Evolutionary conservation across 2,888 invertebrate species (phyloP), one percentile per base, ranked within the genome.

Genomic region (Leptinotarsa juncta): DNA sequence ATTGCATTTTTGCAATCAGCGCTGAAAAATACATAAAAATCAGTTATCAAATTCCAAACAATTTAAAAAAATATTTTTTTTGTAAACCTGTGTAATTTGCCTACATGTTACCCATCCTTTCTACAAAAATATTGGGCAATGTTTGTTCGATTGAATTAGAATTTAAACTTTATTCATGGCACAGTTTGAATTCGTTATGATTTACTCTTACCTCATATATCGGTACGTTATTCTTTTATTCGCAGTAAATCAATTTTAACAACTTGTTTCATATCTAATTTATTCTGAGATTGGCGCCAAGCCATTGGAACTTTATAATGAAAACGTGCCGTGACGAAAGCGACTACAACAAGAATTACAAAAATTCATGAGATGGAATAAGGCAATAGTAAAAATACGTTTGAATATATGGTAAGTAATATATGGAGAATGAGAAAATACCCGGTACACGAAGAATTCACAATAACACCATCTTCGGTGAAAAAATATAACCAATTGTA

Each of bases 231-330:
- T 68, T 68, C 20, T 55, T 68, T 23, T 15, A 68, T 68, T 55
- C 14, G 4, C n/a, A 55, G 51, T 69, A 69, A 69, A 57, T 57
- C 57, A 60, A 69, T 48, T 23, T 32, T 53, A 69, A 57, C 4
- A n/a, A 42, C 53, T 69, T 57, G 69, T 69, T 69, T 69, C 20
- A 42, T 57, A 60, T 69, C 57, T 69, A 49, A 69, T 69, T 69
- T 57, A 69, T 69, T 57, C 57, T 18, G 18, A 57, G 48, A 48
- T 69, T 69, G 69, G 69, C 69, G 69, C 57, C 69, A 50, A 55
- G 49, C 49, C 5, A 49, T 67, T 62, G 62, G 15, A 62, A 32
- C 26, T 62, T 62, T 62, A 15, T 62, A 26, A 14, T 15, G 26
- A 32, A 62, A 62, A 62, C 62, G 42, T 42, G 42, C 42, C 32